These are phyloP conservation scores for Mormoops blainvillei DNA, from an alignment of 2,113 vertebrate genomes.

Conservation along the genomic window DNA sequence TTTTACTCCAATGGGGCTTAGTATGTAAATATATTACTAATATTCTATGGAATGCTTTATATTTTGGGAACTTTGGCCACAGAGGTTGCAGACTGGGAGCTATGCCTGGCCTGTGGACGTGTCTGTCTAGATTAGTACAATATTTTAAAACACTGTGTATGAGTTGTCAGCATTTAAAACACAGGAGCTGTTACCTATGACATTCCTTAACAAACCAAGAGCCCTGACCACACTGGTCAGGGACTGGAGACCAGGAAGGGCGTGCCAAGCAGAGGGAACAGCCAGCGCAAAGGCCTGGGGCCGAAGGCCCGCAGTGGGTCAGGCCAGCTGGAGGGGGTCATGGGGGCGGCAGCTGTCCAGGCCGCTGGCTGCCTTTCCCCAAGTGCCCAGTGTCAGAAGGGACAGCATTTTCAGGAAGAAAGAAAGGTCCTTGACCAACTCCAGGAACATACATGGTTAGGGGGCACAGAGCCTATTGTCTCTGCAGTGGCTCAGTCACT, in stretches of 20 bases:
- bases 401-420: not conserved
- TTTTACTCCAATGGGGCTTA: not conserved
- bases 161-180: conserved; percentile 9
- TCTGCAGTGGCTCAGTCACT: not conserved
- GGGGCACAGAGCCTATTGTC: not conserved
- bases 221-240: too few relatives aligned
- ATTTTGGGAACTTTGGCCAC: not conserved
- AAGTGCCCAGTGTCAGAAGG: not conserved
- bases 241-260: not conserved
- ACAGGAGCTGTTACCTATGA: not conserved
- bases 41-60: not conserved
- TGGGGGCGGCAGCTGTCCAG: not conserved
- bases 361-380: not conserved
- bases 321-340: not conserved
- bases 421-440: not conserved
- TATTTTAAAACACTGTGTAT: not conserved
- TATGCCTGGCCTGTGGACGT: not conserved
- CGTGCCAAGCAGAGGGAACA: not conserved
- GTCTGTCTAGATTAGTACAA: not conserved
- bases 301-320: not conserved
- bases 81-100: not conserved
- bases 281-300: not conserved
- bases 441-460: not conserved
- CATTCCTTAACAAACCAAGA: not conserved
- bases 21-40: not conserved